Percentiles rank a stretch among this genome's conserved stretches.
phyloP scores from a whole-genome alignment of 2,113 vertebrate species.

The Lates calcarifer region DNA sequence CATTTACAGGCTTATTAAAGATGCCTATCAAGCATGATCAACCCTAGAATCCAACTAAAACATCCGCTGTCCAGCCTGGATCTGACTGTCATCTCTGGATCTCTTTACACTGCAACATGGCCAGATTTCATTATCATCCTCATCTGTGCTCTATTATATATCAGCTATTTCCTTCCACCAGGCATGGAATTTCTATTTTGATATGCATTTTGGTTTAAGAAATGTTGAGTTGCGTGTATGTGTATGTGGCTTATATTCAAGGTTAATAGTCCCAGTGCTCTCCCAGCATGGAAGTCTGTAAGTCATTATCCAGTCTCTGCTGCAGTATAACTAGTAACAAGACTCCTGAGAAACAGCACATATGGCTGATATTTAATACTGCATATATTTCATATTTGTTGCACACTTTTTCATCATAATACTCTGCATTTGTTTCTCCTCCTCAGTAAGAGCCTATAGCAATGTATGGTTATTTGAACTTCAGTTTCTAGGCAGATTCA shows the following conservation, averaged over 20 bases:
- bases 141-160: constrained; percentile 58
- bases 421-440: not conserved
- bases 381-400: not conserved
- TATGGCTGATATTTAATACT: constrained; percentile 21
- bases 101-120: constrained; percentile 4
- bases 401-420: not conserved
- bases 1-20: constrained; percentile 55
- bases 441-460: not conserved
- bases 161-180: constrained; percentile 46
- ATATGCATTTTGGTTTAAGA: constrained; percentile 45
- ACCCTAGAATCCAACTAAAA: constrained; percentile 28
- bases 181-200: constrained; percentile 48
- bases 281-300: constrained; percentile 54
- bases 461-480: not conserved
- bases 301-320: constrained; percentile 64
- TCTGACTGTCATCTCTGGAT: constrained; percentile 7
- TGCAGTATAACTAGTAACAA: constrained; percentile 45
- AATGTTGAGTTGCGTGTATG: constrained; percentile 7
- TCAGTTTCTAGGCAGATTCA: not conserved
- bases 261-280: constrained; percentile 52
- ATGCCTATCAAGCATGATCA: constrained; percentile 31
- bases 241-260: constrained; percentile 40
- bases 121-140: constrained; percentile 43
- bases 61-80: constrained; percentile 25
- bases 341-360: constrained; percentile 27